Conservation (phyloP, 1,140 invertebrate genomes). For the Lutraria rhynchaena region DNA sequence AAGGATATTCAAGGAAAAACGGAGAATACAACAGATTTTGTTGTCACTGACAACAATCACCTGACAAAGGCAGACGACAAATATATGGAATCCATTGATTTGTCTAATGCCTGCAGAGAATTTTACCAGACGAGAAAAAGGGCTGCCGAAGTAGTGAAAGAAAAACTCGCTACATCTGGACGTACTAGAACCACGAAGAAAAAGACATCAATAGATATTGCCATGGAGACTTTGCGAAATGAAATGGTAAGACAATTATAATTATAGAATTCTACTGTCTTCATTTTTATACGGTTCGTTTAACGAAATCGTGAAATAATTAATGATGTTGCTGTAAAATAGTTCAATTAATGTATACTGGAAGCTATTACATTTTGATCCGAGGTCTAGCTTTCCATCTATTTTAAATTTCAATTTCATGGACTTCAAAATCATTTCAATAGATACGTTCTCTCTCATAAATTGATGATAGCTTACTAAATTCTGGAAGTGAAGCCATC, state of each 20-base stretch:
- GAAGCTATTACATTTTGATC: too few species aligned
- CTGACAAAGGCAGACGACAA: slow-evolving; percentile 51
- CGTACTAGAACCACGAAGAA: slow-evolving; percentile 26
- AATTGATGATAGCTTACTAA: too few species aligned
- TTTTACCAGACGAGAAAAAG: slow-evolving; percentile 67
- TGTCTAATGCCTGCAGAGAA: slow-evolving; percentile 70
- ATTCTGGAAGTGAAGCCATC: too few species aligned
- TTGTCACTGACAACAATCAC: slow-evolving; percentile 42
- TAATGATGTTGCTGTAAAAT: too few species aligned
- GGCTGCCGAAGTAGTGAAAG: slow-evolving; percentile 60
- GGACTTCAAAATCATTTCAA: too few species aligned
- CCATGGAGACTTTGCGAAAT: slow-evolving; percentile 62
- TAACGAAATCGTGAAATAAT: too few species aligned
- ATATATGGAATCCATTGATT: slow-evolving; percentile 64
- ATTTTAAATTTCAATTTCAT: too few species aligned
- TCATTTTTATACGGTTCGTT: too few species aligned
- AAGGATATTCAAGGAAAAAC: slow-evolving; percentile 27
- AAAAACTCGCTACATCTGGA: slow-evolving; percentile 56
- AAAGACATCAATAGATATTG: slow-evolving; percentile 55
- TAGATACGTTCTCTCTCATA: too few species aligned
- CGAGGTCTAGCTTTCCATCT: too few species aligned
- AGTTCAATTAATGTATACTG: too few species aligned
- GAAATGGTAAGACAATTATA: slow-evolving; percentile 70
- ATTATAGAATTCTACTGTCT: too few species aligned
- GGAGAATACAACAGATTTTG: slow-evolving; percentile 2